A percentile compares a stretch with the other conserved stretches of the same genome.
Conservation (phyloP, 2,797 vertebrate species). For the Typhlichthys subterraneus region DNA sequence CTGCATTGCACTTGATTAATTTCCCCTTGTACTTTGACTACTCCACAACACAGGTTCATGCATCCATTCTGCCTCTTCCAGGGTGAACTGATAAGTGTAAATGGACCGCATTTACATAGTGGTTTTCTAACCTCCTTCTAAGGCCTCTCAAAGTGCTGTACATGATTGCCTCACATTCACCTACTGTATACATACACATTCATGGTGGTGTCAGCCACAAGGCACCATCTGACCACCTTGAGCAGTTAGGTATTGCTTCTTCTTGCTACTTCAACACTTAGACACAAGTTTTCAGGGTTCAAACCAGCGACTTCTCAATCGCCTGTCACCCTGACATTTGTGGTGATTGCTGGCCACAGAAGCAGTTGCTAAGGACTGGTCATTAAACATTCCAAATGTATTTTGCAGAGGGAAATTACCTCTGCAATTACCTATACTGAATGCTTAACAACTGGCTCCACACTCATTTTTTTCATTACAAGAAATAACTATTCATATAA, state of each 20-base stretch:
- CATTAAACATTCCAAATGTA: constrained; percentile 42
- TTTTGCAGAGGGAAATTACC: constrained; percentile 38
- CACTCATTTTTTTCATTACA: constrained; percentile 21
- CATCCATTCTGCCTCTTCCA: constrained; percentile 42
- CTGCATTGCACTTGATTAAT: constrained; percentile 35
- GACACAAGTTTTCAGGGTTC: too few relatives aligned
- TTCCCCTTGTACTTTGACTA: constrained; percentile 23
- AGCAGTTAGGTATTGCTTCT: too few relatives aligned
- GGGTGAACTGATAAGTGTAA: constrained; percentile 29
- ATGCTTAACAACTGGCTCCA: constrained; percentile 23
- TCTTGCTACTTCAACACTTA: too few relatives aligned
- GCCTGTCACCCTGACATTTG: constrained; percentile 2
- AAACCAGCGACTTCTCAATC: too few relatives aligned
- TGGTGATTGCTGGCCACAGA: constrained; percentile 46
- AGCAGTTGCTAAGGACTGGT: constrained; percentile 45
- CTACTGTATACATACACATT: too few relatives aligned
- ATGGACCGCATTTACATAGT: too few relatives aligned
- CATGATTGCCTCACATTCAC: too few relatives aligned
- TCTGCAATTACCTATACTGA: constrained; percentile 22
- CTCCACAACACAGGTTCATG: constrained; percentile 35
- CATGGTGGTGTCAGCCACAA: too few relatives aligned
- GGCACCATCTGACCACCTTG: too few relatives aligned
- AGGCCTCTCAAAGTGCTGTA: too few relatives aligned
- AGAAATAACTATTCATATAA: constrained; percentile 31
- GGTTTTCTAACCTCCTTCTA: too few relatives aligned